Evolutionary conservation across 2,113 vertebrate genomes (phyloP).

Genomic region (Caloenas nicobarica): DNA sequence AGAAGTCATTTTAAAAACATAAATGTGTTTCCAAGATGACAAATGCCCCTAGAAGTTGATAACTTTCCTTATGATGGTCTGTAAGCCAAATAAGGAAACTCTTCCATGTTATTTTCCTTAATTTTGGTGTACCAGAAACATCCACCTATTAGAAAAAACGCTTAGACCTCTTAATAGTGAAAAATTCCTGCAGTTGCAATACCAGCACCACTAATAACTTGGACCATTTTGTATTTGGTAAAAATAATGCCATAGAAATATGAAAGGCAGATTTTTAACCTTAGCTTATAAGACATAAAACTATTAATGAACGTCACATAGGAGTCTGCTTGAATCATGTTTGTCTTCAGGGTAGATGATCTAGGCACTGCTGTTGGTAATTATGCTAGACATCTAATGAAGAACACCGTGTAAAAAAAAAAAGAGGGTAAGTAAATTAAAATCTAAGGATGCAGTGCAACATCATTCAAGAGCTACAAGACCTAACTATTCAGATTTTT

Average conservation of each 20-base stretch:
- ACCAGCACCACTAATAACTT: not conserved
- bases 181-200: not conserved
- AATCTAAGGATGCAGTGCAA: not conserved
- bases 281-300: not conserved
- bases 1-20: not conserved
- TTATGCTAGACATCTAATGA: not conserved
- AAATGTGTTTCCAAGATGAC: not conserved
- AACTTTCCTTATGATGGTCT: not conserved
- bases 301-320: not conserved
- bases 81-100: not conserved
- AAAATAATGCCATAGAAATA: not conserved
- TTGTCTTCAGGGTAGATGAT: not conserved
- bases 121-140: not conserved
- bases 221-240: not conserved
- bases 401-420: not conserved
- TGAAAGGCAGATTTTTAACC: not conserved
- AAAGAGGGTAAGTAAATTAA: not conserved
- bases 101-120: not conserved
- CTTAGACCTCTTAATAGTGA: not conserved
- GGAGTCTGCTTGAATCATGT: not conserved
- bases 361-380: not conserved
- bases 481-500: not conserved
- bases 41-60: not conserved
- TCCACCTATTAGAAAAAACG: not conserved
- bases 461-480: not conserved